phyloP scores from a whole-genome alignment of 2,888 invertebrate genomes.

The Drosophila heteroneura region DNA sequence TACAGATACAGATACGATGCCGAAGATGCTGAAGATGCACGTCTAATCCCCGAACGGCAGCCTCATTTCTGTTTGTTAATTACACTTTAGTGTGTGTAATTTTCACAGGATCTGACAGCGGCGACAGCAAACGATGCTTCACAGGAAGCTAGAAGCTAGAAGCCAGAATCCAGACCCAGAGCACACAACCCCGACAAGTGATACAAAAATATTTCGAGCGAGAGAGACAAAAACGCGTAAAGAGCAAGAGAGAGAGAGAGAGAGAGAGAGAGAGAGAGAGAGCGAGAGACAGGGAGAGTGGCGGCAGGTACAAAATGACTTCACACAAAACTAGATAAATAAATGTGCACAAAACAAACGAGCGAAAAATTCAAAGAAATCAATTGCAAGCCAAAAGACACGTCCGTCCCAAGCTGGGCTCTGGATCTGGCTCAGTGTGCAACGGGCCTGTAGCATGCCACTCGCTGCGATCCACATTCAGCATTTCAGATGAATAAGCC shows the following conservation, averaged over 20 bases:
- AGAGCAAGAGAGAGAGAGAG: slow-evolving; percentile 20
- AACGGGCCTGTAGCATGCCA: background rate
- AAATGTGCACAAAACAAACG: slow-evolving; percentile 69
- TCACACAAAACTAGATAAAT: slow-evolving; percentile 77
- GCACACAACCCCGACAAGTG: slow-evolving; percentile 31
- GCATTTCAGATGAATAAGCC: slow-evolving; percentile 57
- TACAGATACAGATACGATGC: slow-evolving; percentile 17
- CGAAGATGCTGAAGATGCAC: slow-evolving; percentile 46
- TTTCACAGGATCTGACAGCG: slow-evolving; percentile 78
- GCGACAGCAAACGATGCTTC: slow-evolving; percentile 42
- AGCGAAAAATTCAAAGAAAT: slow-evolving; percentile 78
- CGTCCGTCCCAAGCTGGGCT: slow-evolving; percentile 44
- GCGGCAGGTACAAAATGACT: slow-evolving; percentile 77
- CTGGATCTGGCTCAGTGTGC: background rate
- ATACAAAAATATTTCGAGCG: slow-evolving; percentile 49
- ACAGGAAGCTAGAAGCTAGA: slow-evolving; percentile 62
- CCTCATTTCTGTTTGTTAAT: slow-evolving; percentile 81
- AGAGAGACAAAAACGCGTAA: slow-evolving; percentile 15
- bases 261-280: slow-evolving; percentile 19
- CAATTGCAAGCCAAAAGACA: slow-evolving; percentile 77
- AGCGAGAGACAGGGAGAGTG: background rate
- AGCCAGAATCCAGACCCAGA: slow-evolving; percentile 7
- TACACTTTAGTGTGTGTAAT: slow-evolving; percentile 78
- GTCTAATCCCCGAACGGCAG: slow-evolving; percentile 75
- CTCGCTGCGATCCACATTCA: slow-evolving; percentile 29